Evolutionary conservation across 2,888 invertebrate species (phyloP).

Genomic region (Sphaerophoria taeniata): DNA sequence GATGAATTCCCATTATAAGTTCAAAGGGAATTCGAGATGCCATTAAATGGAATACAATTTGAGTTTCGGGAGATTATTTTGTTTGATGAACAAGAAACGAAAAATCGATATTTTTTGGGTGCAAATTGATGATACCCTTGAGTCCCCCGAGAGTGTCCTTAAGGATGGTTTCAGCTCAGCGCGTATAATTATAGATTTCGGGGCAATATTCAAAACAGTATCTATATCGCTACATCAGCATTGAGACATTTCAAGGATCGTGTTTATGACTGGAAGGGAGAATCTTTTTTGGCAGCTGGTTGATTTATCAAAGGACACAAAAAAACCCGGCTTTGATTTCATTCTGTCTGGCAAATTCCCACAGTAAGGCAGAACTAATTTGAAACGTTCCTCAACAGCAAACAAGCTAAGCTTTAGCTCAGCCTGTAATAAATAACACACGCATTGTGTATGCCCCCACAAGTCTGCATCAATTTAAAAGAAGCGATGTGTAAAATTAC

Average conservation of each 20-base stretch:
- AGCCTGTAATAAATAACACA: constrained; percentile 36
- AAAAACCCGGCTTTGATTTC: not conserved
- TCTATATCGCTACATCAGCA: too few relatives aligned
- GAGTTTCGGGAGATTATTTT: constrained; percentile 45
- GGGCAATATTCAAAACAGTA: not conserved
- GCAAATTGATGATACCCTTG: constrained; percentile 29
- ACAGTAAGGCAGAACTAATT: constrained; percentile 10
- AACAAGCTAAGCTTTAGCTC: constrained; percentile 22
- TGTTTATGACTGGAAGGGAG: constrained; percentile 2
- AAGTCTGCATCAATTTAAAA: constrained; percentile 61
- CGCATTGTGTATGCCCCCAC: constrained; percentile 22
- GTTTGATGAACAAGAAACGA: constrained; percentile 32
- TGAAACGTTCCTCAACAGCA: constrained; percentile 18
- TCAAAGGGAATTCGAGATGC: constrained; percentile 61
- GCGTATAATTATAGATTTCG: not conserved
- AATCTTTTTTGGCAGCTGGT: constrained; percentile 39
- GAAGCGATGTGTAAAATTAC: constrained; percentile 72
- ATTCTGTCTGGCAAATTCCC: not conserved
- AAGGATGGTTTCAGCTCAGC: constrained; percentile 9
- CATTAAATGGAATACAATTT: constrained; percentile 65
- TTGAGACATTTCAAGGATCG: constrained; percentile 25
- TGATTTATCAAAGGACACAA: constrained; percentile 28
- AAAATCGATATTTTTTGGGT: constrained; percentile 43
- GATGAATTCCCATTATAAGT: constrained; percentile 61
- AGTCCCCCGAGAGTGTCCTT: constrained; percentile 14